These are phyloP conservation scores for Drosophila erecta DNA, from an alignment of 1,140 invertebrate genomes.

Conservation along the genomic window DNA sequence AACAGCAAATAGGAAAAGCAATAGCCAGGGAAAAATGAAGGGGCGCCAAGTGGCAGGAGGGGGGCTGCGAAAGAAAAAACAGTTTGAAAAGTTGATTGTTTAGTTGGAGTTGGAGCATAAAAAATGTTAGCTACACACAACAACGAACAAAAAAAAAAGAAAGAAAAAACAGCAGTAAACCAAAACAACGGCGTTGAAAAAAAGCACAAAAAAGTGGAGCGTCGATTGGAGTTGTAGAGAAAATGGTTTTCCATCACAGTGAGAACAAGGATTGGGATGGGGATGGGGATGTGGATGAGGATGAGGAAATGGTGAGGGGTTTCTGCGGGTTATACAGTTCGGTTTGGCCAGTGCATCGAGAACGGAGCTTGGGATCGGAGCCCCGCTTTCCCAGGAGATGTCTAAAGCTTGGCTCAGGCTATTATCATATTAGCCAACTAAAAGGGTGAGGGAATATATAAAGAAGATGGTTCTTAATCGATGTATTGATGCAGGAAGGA, in stretches of 20 bases:
- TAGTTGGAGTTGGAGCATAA: slow-evolving; percentile 83
- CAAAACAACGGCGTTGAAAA: slow-evolving; percentile 27
- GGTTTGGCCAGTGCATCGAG: slow-evolving; percentile 43
- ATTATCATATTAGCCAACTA: slow-evolving; percentile 42
- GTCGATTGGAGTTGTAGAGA: slow-evolving; percentile 64
- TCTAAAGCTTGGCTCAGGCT: slow-evolving; percentile 26
- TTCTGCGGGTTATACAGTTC: slow-evolving; percentile 13
- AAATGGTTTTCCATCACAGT: slow-evolving; percentile 64
- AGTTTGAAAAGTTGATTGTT: slow-evolving; percentile 83
- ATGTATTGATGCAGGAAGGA: slow-evolving; percentile 11
- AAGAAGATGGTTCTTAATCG: slow-evolving; percentile 3
- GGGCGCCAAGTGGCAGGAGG: slow-evolving; percentile 5
- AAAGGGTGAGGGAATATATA: slow-evolving; percentile 4
- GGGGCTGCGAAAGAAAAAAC: slow-evolving; percentile 53
- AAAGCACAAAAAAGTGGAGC: slow-evolving; percentile 70
- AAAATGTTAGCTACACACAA: slow-evolving; percentile 68
- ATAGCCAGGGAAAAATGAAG: slow-evolving; percentile 33
- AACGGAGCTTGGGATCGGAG: slow-evolving; percentile 39
- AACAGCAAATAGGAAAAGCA: slow-evolving; percentile 67
- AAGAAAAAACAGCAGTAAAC: slow-evolving; percentile 19
- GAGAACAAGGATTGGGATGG: slow-evolving; percentile 36
- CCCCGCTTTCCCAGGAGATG: slow-evolving; percentile 39
- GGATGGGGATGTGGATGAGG: not conserved
- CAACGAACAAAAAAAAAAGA: slow-evolving; percentile 21
- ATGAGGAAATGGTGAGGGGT: slow-evolving; percentile 2